These are phyloP conservation scores for Mycetomoellerius zeteki DNA, from an alignment of 1,140 invertebrate genomes.

Conservation along the genomic window DNA sequence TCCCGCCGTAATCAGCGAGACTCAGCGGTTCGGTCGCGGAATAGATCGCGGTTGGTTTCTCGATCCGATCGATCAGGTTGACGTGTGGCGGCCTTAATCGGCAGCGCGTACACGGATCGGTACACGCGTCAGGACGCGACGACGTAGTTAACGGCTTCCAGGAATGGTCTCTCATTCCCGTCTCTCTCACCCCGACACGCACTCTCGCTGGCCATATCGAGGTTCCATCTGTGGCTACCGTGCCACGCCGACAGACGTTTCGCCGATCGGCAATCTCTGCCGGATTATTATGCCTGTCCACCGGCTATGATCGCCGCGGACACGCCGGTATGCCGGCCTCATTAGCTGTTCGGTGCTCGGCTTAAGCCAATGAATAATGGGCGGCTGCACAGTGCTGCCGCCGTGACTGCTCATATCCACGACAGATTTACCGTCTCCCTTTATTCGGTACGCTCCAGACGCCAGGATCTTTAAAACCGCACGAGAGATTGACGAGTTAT, in stretches of 20 bases:
- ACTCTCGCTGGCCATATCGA: slow-evolving; percentile 71
- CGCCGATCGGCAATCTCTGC: slow-evolving; percentile 76
- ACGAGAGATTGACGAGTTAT: slow-evolving; percentile 51
- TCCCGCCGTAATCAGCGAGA: slow-evolving; percentile 21
- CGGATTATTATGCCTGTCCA: slow-evolving; percentile 79
- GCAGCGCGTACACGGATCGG: slow-evolving; percentile 69
- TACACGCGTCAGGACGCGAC: slow-evolving; percentile 73
- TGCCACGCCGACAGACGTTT: slow-evolving; percentile 74
- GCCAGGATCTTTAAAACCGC: slow-evolving; percentile 36
- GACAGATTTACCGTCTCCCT: slow-evolving; percentile 73
- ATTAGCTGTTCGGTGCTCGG: slow-evolving; percentile 72
- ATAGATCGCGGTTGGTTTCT: slow-evolving; percentile 51
- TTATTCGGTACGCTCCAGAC: slow-evolving; percentile 64
- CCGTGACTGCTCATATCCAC: slow-evolving; percentile 73
- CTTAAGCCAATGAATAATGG: slow-evolving; percentile 77
- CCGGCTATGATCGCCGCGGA: slow-evolving; percentile 75
- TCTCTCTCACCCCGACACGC: slow-evolving; percentile 50
- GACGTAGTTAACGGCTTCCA: slow-evolving; percentile 77
- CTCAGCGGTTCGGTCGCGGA: neutral
- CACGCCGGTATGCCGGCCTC: slow-evolving; percentile 76
- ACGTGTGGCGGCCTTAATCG: slow-evolving; percentile 62
- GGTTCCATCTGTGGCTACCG: slow-evolving; percentile 75
- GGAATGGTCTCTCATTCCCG: slow-evolving; percentile 71
- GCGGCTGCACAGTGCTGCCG: slow-evolving; percentile 65
- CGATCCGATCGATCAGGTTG: slow-evolving; percentile 44